Percentiles rank a stretch among this genome's conserved stretches.
phyloP scores from a whole-genome alignment of 2,797 vertebrate genomes.

The Erpetoichthys calabaricus region DNA sequence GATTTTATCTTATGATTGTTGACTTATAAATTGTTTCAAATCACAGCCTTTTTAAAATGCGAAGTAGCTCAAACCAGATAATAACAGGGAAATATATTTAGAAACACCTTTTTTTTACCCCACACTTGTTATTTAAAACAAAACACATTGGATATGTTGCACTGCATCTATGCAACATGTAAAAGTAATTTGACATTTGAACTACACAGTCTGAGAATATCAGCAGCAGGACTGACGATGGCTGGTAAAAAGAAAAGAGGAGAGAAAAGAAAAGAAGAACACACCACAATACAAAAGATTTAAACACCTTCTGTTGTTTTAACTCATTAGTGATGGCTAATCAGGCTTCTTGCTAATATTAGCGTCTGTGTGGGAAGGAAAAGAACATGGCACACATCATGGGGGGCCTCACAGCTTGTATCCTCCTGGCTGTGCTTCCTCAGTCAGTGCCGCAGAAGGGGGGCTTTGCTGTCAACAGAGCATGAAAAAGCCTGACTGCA shows the following conservation, averaged over 20 bases:
- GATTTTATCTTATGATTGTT: too few relatives aligned
- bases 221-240: background rate
- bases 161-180: too few relatives aligned
- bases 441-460: background rate
- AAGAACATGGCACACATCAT: background rate
- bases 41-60: too few relatives aligned
- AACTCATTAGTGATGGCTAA: conserved; percentile 1
- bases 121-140: too few relatives aligned
- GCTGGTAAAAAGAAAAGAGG: conserved; percentile 2
- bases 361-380: conserved; percentile 2
- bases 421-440: background rate
- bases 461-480: background rate
- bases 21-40: too few relatives aligned
- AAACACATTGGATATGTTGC: too few relatives aligned
- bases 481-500: background rate
- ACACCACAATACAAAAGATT: too few relatives aligned
- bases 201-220: too few relatives aligned
- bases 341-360: conserved; percentile 1
- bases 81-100: too few relatives aligned
- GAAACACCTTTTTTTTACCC: too few relatives aligned
- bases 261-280: conserved; percentile 3
- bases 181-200: too few relatives aligned
- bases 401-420: background rate
- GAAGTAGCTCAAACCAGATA: too few relatives aligned
- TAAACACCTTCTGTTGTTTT: conserved; percentile 3